Evolutionary conservation across 2,797 vertebrate genomes (phyloP).

Genomic region (Pristis pectinata): DNA sequence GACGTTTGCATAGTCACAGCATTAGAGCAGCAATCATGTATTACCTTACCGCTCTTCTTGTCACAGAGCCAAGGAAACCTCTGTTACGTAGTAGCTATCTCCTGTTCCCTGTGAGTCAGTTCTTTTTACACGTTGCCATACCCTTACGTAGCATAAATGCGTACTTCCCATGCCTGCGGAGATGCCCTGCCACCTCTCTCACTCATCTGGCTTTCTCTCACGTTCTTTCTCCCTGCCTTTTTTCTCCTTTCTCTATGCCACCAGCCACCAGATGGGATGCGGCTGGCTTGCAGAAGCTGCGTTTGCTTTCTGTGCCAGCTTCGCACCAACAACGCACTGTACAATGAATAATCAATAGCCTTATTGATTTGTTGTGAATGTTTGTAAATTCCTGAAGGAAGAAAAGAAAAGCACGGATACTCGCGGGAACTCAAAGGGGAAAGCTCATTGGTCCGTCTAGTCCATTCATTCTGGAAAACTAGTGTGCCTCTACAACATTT

Average conservation of each 20-base stretch:
- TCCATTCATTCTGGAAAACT: constrained; percentile 1
- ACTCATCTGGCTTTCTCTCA: constrained; percentile 53
- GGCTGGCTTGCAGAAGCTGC: constrained; percentile 53
- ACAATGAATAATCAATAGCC: constrained; percentile 99
- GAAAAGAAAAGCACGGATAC: constrained; percentile 52
- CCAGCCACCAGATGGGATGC: constrained; percentile 32
- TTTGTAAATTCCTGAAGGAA: constrained; percentile 96
- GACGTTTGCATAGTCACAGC: constrained; percentile 52
- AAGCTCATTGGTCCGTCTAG: constrained; percentile 32
- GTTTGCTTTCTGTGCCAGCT: constrained; percentile 76
- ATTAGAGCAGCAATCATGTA: constrained; percentile 43
- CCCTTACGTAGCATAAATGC: constrained; percentile 41
- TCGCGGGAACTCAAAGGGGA: constrained; percentile 58
- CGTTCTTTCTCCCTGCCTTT: constrained; percentile 67
- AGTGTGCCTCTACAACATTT: constrained; percentile 12
- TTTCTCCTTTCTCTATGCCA: constrained; percentile 19
- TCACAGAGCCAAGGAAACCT: constrained; percentile 67
- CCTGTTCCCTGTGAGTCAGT: constrained; percentile 54
- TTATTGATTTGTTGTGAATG: constrained; percentile 99
- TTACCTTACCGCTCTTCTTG: constrained; percentile 59
- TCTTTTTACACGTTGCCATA: constrained; percentile 44
- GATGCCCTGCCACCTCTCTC: constrained; percentile 47
- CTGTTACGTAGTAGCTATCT: constrained; percentile 61
- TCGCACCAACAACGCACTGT: constrained; percentile 72
- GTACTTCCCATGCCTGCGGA: constrained; percentile 51